Evolutionary conservation across 2,113 vertebrate genomes (phyloP), one percentile per base, ranked within the genome.

Genomic region (Cygnus atratus): DNA sequence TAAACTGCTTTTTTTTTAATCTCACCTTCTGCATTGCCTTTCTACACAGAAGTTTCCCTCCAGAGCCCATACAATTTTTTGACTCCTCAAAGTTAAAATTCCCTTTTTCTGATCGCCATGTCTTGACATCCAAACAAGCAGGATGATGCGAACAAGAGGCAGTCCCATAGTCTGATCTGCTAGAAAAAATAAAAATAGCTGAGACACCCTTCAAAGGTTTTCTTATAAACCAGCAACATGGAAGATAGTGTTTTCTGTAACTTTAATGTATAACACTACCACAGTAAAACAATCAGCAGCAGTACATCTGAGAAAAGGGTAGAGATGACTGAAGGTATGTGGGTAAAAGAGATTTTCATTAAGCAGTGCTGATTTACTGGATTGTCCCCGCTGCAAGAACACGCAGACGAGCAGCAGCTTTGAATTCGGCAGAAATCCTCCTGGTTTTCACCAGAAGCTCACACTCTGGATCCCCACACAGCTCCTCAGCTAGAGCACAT

Each of bases 371-470:
- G 20, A 54, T 90, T 80, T 80, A 15, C 44, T 68, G 37, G 79
- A 63, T 71, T 29, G 14, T 41, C 35, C 24, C 35, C 8, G 16
- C 46, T 44, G 37, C 31, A 67, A 65, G 48, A 72, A 68, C 29
- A 62, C 3, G 9, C 0, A 1, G 75, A 16, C 2, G 57, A 85
- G 37, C 0, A 0, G 10, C 35, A 61, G 25, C 20, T 89, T 82
- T 52, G 17, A 22, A 48, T 44, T 66, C 31, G 80, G 59, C n/a
- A 76, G 41, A 73, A 80, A 41, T 28, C 43, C 39, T 85, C 57
- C 18, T 25, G 29, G 31, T 22, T 85, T 74, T 65, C 44, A 83
- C 25, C 55, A 80, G 90, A 57, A 75, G 39, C 7, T 67, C 41
- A 82, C 4, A 5, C 15, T 22, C 13, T 2, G 1, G 31, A 26